These are phyloP conservation scores for Gallirallus australis DNA, from an alignment of 2,797 vertebrate species.

Conservation along the genomic window DNA sequence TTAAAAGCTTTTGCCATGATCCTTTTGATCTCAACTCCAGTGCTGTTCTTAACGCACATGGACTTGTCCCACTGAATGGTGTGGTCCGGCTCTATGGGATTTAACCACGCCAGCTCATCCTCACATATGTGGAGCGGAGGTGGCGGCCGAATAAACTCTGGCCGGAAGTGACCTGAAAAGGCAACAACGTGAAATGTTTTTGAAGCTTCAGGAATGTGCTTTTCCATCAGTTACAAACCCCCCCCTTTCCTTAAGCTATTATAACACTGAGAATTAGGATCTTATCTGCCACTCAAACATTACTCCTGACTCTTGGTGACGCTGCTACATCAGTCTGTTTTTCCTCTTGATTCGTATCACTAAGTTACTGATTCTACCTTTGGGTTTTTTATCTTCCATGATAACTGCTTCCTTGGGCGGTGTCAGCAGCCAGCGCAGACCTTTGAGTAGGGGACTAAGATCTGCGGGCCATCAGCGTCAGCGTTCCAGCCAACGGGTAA, in stretches of 20 bases:
- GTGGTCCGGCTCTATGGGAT: constrained; percentile 95
- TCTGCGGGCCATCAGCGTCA: neutral
- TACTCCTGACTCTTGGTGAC: neutral
- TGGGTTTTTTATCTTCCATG: neutral
- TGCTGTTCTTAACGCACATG: constrained; percentile 97
- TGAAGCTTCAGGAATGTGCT: neutral
- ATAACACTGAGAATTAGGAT: neutral
- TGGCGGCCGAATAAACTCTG: constrained; percentile 94
- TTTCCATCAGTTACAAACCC: neutral
- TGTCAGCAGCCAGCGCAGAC: neutral
- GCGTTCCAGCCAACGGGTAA: neutral
- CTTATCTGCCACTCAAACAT: neutral
- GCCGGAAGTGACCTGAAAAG: constrained; percentile 92
- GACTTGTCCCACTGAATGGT: constrained; percentile 94
- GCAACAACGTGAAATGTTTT: neutral
- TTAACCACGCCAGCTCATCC: constrained; percentile 95
- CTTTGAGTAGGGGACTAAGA: neutral
- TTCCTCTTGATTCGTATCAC: neutral
- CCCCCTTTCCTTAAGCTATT: neutral
- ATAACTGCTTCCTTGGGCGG: neutral
- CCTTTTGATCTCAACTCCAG: constrained; percentile 95
- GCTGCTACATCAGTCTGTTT: neutral
- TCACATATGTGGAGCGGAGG: constrained; percentile 96
- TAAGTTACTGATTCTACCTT: neutral
- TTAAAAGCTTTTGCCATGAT: constrained; percentile 99